Base-by-base conservation (phyloP, 2,113 vertebrate genomes). In the Amphiprion percula region DNA sequence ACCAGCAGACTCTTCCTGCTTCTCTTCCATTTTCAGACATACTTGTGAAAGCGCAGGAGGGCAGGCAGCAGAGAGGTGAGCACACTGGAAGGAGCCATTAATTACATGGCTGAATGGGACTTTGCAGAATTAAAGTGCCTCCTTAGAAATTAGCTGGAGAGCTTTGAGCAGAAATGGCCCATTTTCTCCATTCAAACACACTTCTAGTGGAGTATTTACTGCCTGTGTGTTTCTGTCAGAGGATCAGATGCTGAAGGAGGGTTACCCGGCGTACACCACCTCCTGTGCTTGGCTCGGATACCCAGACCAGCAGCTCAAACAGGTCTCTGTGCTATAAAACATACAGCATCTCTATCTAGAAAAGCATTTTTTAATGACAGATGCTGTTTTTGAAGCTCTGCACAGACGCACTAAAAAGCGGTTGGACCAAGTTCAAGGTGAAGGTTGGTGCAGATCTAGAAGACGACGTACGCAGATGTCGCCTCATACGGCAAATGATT, bases 351-450 rank as follows among this genome's bases (percentile, higher is more conserved):
- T 15, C 0, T 21, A 41, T 4, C 47, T 12, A 37, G 28, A 65
- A 1, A 19, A 26, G 11, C 10, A 4, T 0, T 33, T 7, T 21
- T 46, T 5, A 78, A 50, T 68, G 10, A 53, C 47, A 23, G 16
- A 1, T 23, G 3, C 19, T 5, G 17, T 75, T 30, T 77, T 41
- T 78, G 17, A 55, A 94, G 93, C 90, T 94, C 47, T 95, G 93
- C 84, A 81, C 87, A 7, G 80, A 93, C 9, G 92, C 92, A 6
- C 88, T 95, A 5, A 44, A 80, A 30, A 83, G 82, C 2, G 89
- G 94, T 23, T 94, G 92, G 94, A 94, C 86, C 53, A 95, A 59
- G 55, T 96, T 97, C 87, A 96, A 97, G 91, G 94, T 96, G 86
- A 97, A 98, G 83, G 95, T 95, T 1, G 94, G 94, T 4, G 93